Percentiles rank a stretch among this genome's conserved stretches.
Conservation (phyloP, 2,113 vertebrate species). For the Gymnarchus niloticus region DNA sequence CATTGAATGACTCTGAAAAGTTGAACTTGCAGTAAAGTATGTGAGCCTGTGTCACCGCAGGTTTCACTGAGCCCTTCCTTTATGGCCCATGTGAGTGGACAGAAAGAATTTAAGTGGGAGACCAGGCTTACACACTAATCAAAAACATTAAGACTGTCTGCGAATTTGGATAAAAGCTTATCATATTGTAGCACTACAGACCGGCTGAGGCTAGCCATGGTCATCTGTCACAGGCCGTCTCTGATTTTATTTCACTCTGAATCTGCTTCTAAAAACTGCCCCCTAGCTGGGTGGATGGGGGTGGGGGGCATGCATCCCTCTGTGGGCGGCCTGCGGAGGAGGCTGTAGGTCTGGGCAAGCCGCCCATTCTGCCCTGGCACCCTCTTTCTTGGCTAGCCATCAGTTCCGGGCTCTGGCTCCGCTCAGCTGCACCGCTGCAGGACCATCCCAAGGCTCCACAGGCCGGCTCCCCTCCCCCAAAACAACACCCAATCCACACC, state of each 20-base stretch:
- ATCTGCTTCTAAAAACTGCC: conserved; percentile 21
- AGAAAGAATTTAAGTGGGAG: conserved; percentile 32
- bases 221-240: neutral
- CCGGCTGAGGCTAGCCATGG: neutral
- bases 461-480: neutral
- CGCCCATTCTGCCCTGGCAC: conserved; percentile 41
- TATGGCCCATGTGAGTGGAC: conserved; percentile 31
- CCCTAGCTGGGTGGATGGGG: neutral
- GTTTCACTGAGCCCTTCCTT: neutral
- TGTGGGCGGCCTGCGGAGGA: conserved; percentile 42
- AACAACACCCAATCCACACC: conserved; percentile 13
- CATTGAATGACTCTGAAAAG: conserved; percentile 61
- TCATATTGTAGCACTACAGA: neutral
- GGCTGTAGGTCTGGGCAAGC: conserved; percentile 39
- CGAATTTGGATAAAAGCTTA: neutral
- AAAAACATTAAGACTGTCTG: neutral
- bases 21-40: conserved; percentile 53
- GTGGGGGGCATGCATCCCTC: conserved; percentile 37
- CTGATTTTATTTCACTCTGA: conserved; percentile 1
- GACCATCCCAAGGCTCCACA: neutral
- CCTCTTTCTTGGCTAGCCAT: conserved; percentile 43
- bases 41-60: conserved; percentile 37
- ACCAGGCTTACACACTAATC: conserved; percentile 31
- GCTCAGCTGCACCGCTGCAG: conserved; percentile 20
- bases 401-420: conserved; percentile 41